Evolutionary conservation across 2,113 vertebrate genomes (phyloP).

Genomic region (Muntiacus muntjak): DNA sequence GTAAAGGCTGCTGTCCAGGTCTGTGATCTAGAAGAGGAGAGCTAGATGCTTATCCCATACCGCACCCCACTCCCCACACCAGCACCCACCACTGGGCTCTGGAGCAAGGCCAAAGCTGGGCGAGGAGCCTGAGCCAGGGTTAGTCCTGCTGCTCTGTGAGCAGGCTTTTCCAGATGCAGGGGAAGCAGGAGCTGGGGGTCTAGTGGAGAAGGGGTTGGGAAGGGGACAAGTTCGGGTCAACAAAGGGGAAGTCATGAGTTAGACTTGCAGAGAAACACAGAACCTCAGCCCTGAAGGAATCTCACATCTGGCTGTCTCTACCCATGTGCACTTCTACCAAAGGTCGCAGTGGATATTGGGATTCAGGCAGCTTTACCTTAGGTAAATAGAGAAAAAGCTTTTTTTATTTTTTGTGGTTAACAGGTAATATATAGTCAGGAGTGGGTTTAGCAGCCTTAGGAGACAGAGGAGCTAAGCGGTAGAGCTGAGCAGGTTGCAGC

Average conservation of each 20-base stretch:
- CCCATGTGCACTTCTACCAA: not conserved
- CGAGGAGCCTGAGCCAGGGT: not conserved
- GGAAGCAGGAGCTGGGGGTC: not conserved
- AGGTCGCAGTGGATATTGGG: rapidly evolving
- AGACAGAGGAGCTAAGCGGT: not conserved
- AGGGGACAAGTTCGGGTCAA: rapidly evolving
- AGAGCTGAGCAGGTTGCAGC: not conserved
- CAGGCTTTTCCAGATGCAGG: not conserved
- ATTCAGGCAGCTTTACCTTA: not conserved
- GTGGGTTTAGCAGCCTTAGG: not conserved
- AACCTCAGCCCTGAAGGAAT: not conserved
- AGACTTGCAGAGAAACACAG: not conserved
- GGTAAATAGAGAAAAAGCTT: not conserved
- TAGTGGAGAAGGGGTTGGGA: not conserved
- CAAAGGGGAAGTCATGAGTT: not conserved
- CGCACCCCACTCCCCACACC: rapidly evolving
- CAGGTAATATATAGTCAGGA: not conserved
- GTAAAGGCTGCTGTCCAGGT: not conserved
- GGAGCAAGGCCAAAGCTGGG: not conserved
- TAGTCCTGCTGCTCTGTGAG: not conserved
- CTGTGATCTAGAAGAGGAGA: not conserved
- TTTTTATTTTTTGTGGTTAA: not conserved
- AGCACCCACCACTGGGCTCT: not conserved
- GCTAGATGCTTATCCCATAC: not conserved
- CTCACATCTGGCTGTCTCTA: not conserved